Percentiles rank a stretch among this genome's conserved stretches.
phyloP scores from a whole-genome alignment of 2,888 invertebrate species.

The Hemithea aestivaria region DNA sequence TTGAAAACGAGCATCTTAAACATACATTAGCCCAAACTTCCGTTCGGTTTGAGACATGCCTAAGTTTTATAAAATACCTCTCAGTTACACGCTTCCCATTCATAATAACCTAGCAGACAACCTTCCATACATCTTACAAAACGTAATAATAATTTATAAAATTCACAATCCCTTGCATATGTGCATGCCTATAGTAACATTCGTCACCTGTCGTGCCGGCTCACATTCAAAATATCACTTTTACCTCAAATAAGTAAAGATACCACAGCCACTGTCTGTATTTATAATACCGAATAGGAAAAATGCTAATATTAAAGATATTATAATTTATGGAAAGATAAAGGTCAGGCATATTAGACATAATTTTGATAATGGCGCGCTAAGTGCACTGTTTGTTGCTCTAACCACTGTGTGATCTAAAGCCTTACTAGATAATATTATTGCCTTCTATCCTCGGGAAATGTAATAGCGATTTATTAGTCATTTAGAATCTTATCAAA shows the following conservation, averaged over 20 bases:
- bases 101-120: constrained; percentile 44
- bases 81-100: constrained; percentile 48
- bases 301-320: constrained; percentile 64
- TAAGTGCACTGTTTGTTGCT: constrained; percentile 61
- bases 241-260: constrained; percentile 73
- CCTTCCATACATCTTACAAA: constrained; percentile 67
- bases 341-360: constrained; percentile 60
- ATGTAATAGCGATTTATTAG: constrained; percentile 2
- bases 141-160: constrained; percentile 74
- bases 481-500: constrained; percentile 4
- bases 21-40: constrained; percentile 62
- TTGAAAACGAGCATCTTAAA: constrained; percentile 62
- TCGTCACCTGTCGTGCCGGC: constrained; percentile 58
- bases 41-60: constrained; percentile 61
- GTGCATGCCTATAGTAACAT: constrained; percentile 78
- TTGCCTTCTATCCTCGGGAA: constrained; percentile 21
- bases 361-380: constrained; percentile 56
- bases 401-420: constrained; percentile 20
- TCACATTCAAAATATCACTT: constrained; percentile 59
- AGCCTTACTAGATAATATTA: constrained; percentile 19
- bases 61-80: constrained; percentile 68
- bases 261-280: constrained; percentile 80
- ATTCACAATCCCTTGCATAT: constrained; percentile 77
- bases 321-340: constrained; percentile 65
- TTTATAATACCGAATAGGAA: constrained; percentile 79